Conservation (phyloP, 2,888 invertebrate genomes). For the Iphiclides podalirius region DNA sequence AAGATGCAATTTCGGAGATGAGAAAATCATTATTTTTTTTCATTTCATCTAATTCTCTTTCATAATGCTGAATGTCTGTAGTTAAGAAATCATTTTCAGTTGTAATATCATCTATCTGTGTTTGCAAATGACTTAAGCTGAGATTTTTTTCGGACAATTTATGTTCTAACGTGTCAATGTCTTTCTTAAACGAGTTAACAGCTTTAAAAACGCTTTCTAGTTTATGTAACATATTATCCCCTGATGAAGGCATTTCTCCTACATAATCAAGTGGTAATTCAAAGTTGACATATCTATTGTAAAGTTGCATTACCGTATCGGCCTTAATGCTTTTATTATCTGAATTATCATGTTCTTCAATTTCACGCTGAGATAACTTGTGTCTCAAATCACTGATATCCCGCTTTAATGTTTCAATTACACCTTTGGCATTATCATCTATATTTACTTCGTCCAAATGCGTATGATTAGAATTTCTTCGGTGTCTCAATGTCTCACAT, state of each 20-base stretch:
- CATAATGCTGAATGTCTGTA: slow-evolving; percentile 72
- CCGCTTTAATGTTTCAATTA: slow-evolving; percentile 71
- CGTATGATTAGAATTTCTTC: slow-evolving; percentile 48
- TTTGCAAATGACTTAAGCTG: slow-evolving; percentile 71
- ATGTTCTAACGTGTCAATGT: slow-evolving; percentile 79
- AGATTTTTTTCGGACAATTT: slow-evolving; percentile 79
- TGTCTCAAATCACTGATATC: slow-evolving; percentile 67
- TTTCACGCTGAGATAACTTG: slow-evolving; percentile 53
- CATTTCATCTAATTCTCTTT: slow-evolving; percentile 82
- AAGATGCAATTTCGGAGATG: slow-evolving; percentile 82
- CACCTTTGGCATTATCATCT: slow-evolving; percentile 73
- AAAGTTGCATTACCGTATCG: slow-evolving; percentile 64
- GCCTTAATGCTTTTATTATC: slow-evolving; percentile 53
- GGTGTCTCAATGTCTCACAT: slow-evolving; percentile 53
- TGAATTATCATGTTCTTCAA: slow-evolving; percentile 34
- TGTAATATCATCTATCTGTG: slow-evolving; percentile 78
- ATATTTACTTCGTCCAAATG: slow-evolving; percentile 69
- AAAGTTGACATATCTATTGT: slow-evolving; percentile 71
- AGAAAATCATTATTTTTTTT: slow-evolving; percentile 86
- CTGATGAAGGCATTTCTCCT: slow-evolving; percentile 64
- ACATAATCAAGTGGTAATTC: slow-evolving; percentile 71
- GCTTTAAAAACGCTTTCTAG: slow-evolving; percentile 78
- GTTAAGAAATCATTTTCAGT: slow-evolving; percentile 73
- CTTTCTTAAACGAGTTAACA: slow-evolving; percentile 79
- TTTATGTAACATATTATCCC: slow-evolving; percentile 61